phyloP scores from a whole-genome alignment of 2,113 vertebrate genomes.

The Phylloscopus trochiloides region DNA sequence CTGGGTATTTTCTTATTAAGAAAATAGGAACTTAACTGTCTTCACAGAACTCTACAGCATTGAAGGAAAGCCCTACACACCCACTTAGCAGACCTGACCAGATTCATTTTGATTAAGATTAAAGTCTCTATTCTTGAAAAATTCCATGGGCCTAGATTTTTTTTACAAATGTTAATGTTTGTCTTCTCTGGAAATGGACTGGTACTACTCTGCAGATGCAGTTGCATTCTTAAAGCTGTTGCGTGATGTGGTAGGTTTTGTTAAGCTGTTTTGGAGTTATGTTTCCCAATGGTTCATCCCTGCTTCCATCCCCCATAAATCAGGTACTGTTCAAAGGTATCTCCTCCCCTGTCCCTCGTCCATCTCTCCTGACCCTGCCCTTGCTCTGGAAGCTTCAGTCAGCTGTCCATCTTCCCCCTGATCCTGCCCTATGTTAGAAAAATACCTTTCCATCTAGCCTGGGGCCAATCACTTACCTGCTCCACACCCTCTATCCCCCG shows the following conservation, averaged over 20 bases:
- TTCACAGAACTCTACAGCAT: not conserved
- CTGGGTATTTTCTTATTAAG: not conserved
- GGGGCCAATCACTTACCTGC: too few relatives aligned
- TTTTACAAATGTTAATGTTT: not conserved
- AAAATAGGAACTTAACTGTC: not conserved
- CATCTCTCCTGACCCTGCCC: too few relatives aligned
- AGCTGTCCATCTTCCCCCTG: too few relatives aligned
- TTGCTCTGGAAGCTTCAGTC: too few relatives aligned
- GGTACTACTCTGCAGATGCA: not conserved
- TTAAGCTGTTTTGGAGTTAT: too few relatives aligned
- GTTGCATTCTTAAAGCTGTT: not conserved
- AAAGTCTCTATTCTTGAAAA: not conserved
- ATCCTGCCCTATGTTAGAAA: too few relatives aligned
- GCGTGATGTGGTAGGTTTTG: not conserved
- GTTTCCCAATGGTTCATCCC: too few relatives aligned
- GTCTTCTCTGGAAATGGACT: not conserved
- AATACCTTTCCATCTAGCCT: too few relatives aligned
- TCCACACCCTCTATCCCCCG: too few relatives aligned
- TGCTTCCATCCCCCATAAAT: too few relatives aligned
- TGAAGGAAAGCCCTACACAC: not conserved
- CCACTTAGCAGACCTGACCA: not conserved
- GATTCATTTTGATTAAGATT: not conserved
- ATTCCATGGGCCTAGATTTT: not conserved
- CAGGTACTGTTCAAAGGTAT: too few relatives aligned
- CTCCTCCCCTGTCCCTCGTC: too few relatives aligned